Base-by-base conservation (phyloP, 2,888 invertebrate species). In the Zaprionus lineosus region DNA sequence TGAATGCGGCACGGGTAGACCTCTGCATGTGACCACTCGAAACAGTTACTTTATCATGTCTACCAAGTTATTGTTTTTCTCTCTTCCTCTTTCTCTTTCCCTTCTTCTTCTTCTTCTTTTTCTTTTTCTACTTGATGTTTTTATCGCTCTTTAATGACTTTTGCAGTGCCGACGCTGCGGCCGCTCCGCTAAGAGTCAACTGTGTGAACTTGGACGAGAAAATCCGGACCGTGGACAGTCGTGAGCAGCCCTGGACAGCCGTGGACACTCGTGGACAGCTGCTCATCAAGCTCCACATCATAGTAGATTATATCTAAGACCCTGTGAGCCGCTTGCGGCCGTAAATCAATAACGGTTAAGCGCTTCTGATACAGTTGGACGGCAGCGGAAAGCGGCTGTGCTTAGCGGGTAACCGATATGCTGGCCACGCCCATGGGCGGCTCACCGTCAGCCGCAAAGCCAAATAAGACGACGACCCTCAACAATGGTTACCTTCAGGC, bases 401-500 rank as follows among this genome's bases (percentile, higher is more conserved):
- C 28, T n/a, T 18, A 36, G 24, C 33, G 11, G 28, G 44, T 19
- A 33, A 37, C 43, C 66, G 56, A 63, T 52, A 78, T 78, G 74
- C 71, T 78, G 72, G 61, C 61, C 61, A 70, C 75, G 66, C 61
- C 74, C 57, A 61, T 19, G 31, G 66, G 48, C 39, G 56, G 48
- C 28, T 46, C 53, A 39, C 43, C 58, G 58, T 55, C 53, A 47
- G 24, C 24, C n/a, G 24, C 8, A 24, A 24, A 24, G 8, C 24
- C 76, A 61, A 73, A 77, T 79, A 83, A 81, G n/a, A 12, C 41
- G 57, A 84, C 86, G 62, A 72, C 86, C 21, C 73, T 89, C 41
- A 90, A 90, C 77, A 90, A 90, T 72, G 90, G 90, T 61, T 90
- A 89, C 82, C 77, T 90, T 46, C 87, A 72, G 48, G 55, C 65